Evolutionary conservation across 2,888 invertebrate species (phyloP).

Genomic region (Megalurothrips usitatus): DNA sequence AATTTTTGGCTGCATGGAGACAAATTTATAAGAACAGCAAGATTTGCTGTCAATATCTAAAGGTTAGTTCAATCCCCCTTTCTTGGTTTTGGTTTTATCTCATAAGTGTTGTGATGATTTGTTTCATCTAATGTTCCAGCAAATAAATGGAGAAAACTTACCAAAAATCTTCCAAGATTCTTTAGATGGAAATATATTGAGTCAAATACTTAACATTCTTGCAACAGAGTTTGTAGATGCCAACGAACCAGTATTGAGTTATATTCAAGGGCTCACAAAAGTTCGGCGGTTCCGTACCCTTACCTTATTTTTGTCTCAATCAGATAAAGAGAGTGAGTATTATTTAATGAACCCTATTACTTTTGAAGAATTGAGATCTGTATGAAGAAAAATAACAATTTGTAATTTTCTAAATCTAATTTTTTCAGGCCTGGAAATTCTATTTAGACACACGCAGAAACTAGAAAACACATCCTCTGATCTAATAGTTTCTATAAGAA

Average conservation of each 20-base stretch:
- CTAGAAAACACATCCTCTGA: background rate
- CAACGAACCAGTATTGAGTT: constrained; percentile 49
- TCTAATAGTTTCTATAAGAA: background rate
- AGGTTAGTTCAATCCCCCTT: constrained; percentile 46
- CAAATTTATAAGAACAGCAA: constrained; percentile 50
- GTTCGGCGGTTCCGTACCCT: constrained; percentile 63
- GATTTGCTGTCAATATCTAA: constrained; percentile 57
- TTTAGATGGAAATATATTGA: constrained; percentile 59
- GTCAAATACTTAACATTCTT: constrained; percentile 55
- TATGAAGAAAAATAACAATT: background rate
- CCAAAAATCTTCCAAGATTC: constrained; percentile 63
- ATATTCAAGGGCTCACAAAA: constrained; percentile 52
- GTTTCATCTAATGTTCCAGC: constrained; percentile 45
- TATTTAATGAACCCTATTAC: background rate
- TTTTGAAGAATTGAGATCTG: too few relatives aligned
- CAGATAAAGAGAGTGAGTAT: constrained; percentile 57
- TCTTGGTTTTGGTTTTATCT: background rate
- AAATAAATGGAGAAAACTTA: constrained; percentile 55
- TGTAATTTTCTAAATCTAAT: background rate
- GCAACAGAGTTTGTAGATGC: constrained; percentile 49
- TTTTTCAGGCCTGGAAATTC: background rate
- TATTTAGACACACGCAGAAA: background rate
- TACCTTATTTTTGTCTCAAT: constrained; percentile 57
- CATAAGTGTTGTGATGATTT: background rate
- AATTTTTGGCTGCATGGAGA: constrained; percentile 62